phyloP scores from a whole-genome alignment of 2,888 invertebrate genomes.

The Laspeyria flexula region DNA sequence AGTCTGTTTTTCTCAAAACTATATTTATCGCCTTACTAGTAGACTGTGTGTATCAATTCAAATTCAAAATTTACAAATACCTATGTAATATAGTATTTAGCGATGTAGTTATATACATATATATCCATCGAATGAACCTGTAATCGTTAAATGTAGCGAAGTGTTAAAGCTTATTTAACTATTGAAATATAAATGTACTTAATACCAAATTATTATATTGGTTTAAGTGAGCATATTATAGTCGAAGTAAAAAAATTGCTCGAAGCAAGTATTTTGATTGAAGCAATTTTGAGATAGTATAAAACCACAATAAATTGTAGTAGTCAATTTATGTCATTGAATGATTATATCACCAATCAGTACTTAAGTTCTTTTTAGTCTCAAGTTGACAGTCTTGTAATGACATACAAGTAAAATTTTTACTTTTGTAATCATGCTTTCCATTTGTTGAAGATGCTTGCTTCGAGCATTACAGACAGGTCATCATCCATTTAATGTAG shows the following conservation, averaged over 20 bases:
- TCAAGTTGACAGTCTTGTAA: no score
- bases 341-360: no score
- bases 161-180: slow-evolving; percentile 22
- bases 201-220: neutral
- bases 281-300: no score
- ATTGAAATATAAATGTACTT: slow-evolving; percentile 6
- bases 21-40: slow-evolving; percentile 41
- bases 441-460: no score
- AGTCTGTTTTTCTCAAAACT: no score
- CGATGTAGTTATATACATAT: slow-evolving; percentile 24
- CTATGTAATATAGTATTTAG: slow-evolving; percentile 27
- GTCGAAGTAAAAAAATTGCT: no score
- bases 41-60: slow-evolving; percentile 30
- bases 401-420: no score
- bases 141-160: slow-evolving; percentile 13
- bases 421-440: no score
- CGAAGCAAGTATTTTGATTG: no score
- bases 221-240: slow-evolving; percentile 18
- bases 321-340: no score
- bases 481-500: neutral
- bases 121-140: slow-evolving; percentile 28
- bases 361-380: no score
- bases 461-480: slow-evolving; percentile 9
- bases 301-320: no score
- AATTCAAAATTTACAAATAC: slow-evolving; percentile 10